These are phyloP conservation scores for Corydoras maculifer DNA, from an alignment of 2,113 vertebrate genomes.

Conservation along the genomic window DNA sequence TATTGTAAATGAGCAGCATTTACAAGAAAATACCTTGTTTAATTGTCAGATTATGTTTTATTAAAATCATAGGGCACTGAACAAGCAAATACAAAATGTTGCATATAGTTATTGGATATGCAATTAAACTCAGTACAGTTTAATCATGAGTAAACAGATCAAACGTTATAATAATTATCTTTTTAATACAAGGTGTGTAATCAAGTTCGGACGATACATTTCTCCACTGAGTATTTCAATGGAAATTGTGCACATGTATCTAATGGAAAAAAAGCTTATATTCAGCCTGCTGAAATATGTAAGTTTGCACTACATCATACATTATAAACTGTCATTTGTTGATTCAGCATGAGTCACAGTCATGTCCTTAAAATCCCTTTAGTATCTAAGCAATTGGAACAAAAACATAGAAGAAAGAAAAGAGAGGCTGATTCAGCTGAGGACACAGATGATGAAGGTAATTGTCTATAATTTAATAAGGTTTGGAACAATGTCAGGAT, in stretches of 20 bases:
- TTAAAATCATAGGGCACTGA: too few relatives aligned
- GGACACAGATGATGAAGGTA: constrained; percentile 22
- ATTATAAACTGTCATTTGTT: background rate
- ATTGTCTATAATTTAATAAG: background rate
- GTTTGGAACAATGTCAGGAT: too few relatives aligned
- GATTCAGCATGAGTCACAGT: background rate
- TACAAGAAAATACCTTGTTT: too few relatives aligned
- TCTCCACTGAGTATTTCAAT: background rate
- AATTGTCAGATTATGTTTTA: too few relatives aligned
- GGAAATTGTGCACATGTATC: background rate
- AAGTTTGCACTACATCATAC: background rate
- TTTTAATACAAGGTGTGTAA: background rate
- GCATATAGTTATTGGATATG: too few relatives aligned
- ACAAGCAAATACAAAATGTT: too few relatives aligned
- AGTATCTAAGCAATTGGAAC: background rate
- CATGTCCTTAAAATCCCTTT: background rate
- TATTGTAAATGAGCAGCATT: too few relatives aligned
- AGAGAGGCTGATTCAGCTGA: constrained; percentile 24
- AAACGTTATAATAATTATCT: background rate
- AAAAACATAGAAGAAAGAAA: constrained; percentile 24
- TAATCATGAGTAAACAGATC: background rate
- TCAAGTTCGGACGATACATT: background rate
- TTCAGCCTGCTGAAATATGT: background rate
- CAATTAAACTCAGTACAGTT: too few relatives aligned
- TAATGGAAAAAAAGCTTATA: background rate